phyloP scores from a whole-genome alignment of 2,888 invertebrate species.

The Gastrophysa polygoni region DNA sequence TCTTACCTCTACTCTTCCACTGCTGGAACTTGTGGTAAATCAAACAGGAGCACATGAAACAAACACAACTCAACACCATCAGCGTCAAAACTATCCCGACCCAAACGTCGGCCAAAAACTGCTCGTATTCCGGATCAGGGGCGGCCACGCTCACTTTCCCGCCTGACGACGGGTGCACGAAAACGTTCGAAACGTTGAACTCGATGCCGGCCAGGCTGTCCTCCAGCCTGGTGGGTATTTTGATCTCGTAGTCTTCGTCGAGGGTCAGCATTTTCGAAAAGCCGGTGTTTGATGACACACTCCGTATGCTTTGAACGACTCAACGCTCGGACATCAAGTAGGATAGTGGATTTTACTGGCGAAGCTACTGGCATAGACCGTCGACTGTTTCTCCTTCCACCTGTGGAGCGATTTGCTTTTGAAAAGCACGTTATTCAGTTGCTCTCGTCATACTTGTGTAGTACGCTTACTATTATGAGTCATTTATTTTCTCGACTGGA shows the following conservation, averaged over 20 bases:
- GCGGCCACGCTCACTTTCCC: constrained; percentile 44
- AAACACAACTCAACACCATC: constrained; percentile 66
- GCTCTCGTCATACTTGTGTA: no score
- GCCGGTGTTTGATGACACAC: neutral
- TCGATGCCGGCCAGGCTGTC: constrained; percentile 31
- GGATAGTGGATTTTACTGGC: no score
- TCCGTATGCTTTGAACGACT: no score
- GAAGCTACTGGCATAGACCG: no score
- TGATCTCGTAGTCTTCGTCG: constrained; percentile 36
- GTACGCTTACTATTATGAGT: no score
- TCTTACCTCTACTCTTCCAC: constrained; percentile 64
- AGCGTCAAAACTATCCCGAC: constrained; percentile 67
- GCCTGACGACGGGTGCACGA: constrained; percentile 27
- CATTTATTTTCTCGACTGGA: no score
- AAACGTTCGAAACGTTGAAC: constrained; percentile 36
- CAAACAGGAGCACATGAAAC: constrained; percentile 68
- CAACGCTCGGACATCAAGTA: no score
- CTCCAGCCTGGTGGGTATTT: constrained; percentile 25
- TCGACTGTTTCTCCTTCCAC: neutral
- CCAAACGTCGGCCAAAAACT: constrained; percentile 68
- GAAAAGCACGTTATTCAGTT: neutral
- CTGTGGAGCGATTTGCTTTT: neutral
- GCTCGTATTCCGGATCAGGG: constrained; percentile 62
- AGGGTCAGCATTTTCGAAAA: constrained; percentile 31
- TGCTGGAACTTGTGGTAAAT: constrained; percentile 69